Evolutionary conservation across 2,888 invertebrate genomes (phyloP).

Genomic region (Theretra japonica): DNA sequence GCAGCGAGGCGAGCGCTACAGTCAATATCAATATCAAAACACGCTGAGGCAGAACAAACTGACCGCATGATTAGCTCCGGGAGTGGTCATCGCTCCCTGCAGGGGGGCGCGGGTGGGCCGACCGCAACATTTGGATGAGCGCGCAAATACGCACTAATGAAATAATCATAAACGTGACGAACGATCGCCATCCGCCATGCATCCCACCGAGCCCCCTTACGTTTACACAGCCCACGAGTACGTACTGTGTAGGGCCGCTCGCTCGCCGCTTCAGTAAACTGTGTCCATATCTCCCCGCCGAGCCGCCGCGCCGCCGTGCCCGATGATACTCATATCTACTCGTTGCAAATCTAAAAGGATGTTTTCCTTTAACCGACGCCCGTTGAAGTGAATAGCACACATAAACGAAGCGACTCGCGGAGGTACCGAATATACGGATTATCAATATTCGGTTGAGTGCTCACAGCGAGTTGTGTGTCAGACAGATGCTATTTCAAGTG

Average conservation of each 20-base stretch:
- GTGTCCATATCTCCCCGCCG: conserved; percentile 2
- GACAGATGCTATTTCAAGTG: conserved; percentile 66
- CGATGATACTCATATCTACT: conserved; percentile 3
- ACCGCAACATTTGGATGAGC: conserved; percentile 79
- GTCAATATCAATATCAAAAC: conserved; percentile 85
- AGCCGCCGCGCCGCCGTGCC: not conserved
- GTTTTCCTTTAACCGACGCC: conserved; percentile 9
- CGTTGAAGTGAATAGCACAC: conserved; percentile 11
- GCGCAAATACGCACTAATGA: conserved; percentile 83
- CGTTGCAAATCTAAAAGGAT: conserved; percentile 10
- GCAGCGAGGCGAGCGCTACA: conserved; percentile 79
- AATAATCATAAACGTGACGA: conserved; percentile 84
- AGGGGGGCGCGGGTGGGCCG: conserved; percentile 44
- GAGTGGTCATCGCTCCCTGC: conserved; percentile 78
- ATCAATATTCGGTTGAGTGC: conserved; percentile 69
- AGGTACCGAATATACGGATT: conserved; percentile 57
- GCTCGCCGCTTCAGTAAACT: not conserved
- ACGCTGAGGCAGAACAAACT: conserved; percentile 85
- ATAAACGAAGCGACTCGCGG: conserved; percentile 33
- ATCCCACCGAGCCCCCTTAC: conserved; percentile 67
- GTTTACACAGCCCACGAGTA: conserved; percentile 59
- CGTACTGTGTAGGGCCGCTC: conserved; percentile 4
- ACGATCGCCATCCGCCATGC: conserved; percentile 67
- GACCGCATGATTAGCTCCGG: conserved; percentile 84
- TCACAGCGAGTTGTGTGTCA: conserved; percentile 59